phyloP scores from a whole-genome alignment of 2,113 vertebrate genomes.

The Cercocebus atys region DNA sequence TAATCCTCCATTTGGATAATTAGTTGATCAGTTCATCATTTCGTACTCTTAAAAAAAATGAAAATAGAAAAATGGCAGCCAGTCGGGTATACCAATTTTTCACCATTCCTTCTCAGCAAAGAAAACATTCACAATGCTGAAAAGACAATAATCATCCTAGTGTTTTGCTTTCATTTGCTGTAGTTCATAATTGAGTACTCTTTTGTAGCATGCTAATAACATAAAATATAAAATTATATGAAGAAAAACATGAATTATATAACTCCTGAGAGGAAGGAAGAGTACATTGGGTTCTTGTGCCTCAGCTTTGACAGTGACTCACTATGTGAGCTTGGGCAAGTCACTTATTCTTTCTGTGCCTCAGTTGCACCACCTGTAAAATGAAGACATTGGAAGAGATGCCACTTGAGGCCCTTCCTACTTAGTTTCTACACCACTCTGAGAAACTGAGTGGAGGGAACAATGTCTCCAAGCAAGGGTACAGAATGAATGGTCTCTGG shows the following conservation, averaged over 20 bases:
- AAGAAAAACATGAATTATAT: neutral
- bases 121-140: neutral
- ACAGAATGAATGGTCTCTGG: neutral
- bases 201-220: neutral
- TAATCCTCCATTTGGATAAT: neutral
- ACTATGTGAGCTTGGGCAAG: neutral
- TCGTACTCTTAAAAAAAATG: neutral
- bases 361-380: neutral
- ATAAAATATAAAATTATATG: neutral
- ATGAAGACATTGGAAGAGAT: neutral
- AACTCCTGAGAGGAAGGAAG: neutral
- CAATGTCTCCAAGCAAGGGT: neutral
- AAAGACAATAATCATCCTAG: neutral
- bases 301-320: neutral
- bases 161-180: neutral
- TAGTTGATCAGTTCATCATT: neutral
- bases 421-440: neutral
- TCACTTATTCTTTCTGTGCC: neutral
- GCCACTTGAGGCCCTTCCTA: neutral
- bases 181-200: neutral
- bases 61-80: neutral
- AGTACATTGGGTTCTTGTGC: neutral
- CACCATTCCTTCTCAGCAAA: neutral
- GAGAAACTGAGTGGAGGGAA: neutral
- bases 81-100: neutral